A percentile compares a stretch with the other conserved stretches of the same genome.
These are phyloP conservation scores for Drosophila tsacasi DNA, from an alignment of 1,140 invertebrate genomes.

Conservation along the genomic window DNA sequence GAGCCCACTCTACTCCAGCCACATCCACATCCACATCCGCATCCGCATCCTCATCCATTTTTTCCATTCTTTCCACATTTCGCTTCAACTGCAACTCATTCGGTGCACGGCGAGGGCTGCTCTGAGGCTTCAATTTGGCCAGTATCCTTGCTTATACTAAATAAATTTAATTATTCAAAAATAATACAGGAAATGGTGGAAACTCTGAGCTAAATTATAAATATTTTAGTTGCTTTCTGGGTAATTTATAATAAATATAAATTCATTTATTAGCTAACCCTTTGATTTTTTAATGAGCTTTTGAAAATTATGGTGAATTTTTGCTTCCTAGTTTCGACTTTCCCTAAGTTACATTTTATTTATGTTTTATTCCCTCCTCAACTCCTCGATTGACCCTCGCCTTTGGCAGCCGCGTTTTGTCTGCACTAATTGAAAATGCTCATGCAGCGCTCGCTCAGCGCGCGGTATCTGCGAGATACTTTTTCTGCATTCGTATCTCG, in stretches of 20 bases:
- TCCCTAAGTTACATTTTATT: background rate
- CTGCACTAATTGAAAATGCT: slow-evolving; percentile 66
- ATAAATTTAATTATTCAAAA: background rate
- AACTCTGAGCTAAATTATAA: background rate
- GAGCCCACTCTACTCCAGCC: background rate
- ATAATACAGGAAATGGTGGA: background rate
- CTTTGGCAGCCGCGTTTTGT: slow-evolving; percentile 28
- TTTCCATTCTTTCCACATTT: slow-evolving; percentile 43
- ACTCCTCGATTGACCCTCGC: slow-evolving; percentile 13
- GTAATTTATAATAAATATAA: background rate
- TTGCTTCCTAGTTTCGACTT: too few relatives aligned
- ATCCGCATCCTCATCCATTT: slow-evolving; percentile 20
- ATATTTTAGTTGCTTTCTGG: background rate
- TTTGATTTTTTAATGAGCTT: too few relatives aligned
- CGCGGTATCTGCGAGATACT: slow-evolving; percentile 58
- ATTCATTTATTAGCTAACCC: background rate
- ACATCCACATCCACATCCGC: background rate
- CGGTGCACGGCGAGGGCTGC: slow-evolving; percentile 31
- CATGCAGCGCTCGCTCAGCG: slow-evolving; percentile 51
- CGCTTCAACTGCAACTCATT: slow-evolving; percentile 54
- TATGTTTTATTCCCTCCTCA: background rate
- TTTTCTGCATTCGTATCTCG: slow-evolving; percentile 56
- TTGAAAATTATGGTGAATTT: too few relatives aligned
- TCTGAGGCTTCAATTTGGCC: background rate
- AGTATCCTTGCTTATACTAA: background rate